Conservation (phyloP, 1,140 invertebrate genomes). For the Apis florea region DNA sequence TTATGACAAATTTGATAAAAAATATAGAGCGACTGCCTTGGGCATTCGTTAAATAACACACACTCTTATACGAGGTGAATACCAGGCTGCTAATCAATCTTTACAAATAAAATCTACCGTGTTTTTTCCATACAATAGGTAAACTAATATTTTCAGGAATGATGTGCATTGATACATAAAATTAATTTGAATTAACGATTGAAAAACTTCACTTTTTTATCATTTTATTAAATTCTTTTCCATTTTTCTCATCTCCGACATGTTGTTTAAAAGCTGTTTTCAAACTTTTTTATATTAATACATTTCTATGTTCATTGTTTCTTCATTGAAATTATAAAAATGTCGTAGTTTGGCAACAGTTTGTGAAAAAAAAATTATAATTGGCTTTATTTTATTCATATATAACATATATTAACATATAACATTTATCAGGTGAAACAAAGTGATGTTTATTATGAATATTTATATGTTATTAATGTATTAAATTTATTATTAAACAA, state of each 20-base stretch:
- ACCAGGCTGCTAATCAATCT: conserved; percentile 37
- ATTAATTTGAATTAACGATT: neutral
- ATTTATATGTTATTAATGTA: neutral
- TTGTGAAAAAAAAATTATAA: neutral
- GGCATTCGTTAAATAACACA: conserved; percentile 73
- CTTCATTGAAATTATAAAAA: neutral
- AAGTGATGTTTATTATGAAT: neutral
- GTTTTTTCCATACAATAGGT: conserved; percentile 17
- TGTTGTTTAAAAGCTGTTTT: neutral
- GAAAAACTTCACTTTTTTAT: neutral
- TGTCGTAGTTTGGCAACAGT: neutral
- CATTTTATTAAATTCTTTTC: neutral
- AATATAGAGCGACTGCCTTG: conserved; percentile 50
- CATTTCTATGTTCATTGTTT: neutral
- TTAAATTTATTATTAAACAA: neutral
- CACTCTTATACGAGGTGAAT: conserved; percentile 31
- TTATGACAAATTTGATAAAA: conserved; percentile 52
- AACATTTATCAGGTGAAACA: neutral
- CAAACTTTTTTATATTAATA: neutral
- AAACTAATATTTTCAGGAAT: conserved; percentile 4
- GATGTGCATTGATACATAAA: neutral
- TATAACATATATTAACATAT: neutral
- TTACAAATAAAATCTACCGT: conserved; percentile 15
- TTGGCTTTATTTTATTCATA: neutral
- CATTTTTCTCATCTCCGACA: neutral